phyloP scores from a whole-genome alignment of 92 coral and sea anemone genomes.

The Porites rus region DNA sequence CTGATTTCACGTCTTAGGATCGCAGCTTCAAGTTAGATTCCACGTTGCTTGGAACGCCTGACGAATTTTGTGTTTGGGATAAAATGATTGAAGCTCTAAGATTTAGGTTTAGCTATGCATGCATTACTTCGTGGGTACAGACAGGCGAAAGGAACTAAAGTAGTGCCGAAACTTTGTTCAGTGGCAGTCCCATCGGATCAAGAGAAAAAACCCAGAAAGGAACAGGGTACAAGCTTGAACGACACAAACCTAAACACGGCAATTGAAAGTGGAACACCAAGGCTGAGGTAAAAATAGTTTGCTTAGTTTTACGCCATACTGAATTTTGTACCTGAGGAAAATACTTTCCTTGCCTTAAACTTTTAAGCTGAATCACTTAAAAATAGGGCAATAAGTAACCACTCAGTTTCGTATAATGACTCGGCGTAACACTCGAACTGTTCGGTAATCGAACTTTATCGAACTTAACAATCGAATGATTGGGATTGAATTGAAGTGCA shows the following conservation, averaged over 20 bases:
- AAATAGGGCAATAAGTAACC: no score
- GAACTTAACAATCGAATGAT: no score
- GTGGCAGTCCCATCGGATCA: not conserved
- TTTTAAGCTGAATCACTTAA: no score
- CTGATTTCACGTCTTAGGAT: not conserved
- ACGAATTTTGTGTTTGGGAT: not conserved
- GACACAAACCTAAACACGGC: not conserved
- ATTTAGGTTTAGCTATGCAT: not conserved
- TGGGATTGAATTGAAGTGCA: constrained; percentile 49
- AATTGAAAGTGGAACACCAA: constrained; percentile 12
- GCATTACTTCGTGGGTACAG: not conserved
- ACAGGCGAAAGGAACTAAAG: not conserved
- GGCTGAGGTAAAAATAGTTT: not conserved
- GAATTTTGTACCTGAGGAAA: no score
- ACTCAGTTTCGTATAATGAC: no score
- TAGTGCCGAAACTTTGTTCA: not conserved
- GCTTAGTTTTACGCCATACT: no score
- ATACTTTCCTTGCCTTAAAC: no score
- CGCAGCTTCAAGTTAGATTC: constrained; percentile 20
- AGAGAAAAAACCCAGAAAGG: not conserved
- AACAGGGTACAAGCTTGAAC: not conserved
- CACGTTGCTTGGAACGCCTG: constrained; percentile 2
- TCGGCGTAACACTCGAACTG: no score
- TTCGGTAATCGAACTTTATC: no score
- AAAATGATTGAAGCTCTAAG: not conserved